These are phyloP conservation scores for Cherax destructor DNA, from an alignment of 1,140 invertebrate genomes.

Conservation along the genomic window DNA sequence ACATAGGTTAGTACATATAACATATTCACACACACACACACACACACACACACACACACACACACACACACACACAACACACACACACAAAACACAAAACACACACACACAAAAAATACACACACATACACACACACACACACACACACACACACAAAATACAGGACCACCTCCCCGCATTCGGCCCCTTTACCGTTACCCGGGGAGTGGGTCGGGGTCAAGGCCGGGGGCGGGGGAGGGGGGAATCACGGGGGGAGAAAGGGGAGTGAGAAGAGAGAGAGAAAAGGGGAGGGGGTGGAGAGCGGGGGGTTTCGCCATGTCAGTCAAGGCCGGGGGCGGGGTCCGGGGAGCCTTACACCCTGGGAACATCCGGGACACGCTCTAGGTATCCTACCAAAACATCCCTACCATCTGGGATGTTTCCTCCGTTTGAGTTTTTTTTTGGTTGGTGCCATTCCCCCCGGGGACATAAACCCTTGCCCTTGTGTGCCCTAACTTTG, in stretches of 20 bases:
- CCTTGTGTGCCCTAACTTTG: no score
- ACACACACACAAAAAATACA: constrained; percentile 32
- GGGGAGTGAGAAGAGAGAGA: no score
- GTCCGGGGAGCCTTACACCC: not conserved
- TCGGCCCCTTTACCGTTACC: constrained; percentile 25
- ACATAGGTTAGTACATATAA: not conserved
- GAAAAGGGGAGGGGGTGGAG: not conserved
- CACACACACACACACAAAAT: constrained; percentile 11
- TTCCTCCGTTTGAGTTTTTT: not conserved
- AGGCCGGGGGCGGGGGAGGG: not conserved
- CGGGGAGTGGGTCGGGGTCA: constrained; percentile 10
- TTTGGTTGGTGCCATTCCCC: no score
- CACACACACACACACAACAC: constrained; percentile 8
- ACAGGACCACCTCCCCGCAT: constrained; percentile 13
- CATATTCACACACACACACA: constrained; percentile 14
- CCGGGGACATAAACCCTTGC: no score
- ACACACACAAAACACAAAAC: constrained; percentile 27
- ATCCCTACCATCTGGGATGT: not conserved
- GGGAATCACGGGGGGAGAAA: no score
- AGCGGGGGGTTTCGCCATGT: constrained; percentile 8
- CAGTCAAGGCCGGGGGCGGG: constrained; percentile 36
- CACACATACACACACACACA: constrained; percentile 45
- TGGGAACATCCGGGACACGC: constrained; percentile 4
- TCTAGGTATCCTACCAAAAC: not conserved
- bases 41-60: constrained; percentile 25